Conservation (phyloP, 2,113 vertebrate species). For the Salvelinus namaycush region DNA sequence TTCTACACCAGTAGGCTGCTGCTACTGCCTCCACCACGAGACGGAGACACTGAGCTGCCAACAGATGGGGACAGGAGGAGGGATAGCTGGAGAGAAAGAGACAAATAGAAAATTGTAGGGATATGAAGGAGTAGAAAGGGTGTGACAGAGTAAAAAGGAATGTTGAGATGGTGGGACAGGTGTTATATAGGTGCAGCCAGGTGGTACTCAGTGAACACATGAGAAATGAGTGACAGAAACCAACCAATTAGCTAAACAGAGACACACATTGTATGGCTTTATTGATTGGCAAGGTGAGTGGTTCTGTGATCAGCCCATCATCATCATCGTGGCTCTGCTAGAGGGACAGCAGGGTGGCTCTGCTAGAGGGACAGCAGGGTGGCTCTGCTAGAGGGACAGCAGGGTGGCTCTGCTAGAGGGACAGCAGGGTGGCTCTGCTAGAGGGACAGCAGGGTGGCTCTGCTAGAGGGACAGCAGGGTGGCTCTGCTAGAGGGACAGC, state of each 20-base stretch:
- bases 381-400: no score
- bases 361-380: no score
- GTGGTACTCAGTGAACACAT: not conserved
- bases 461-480: not conserved
- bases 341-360: no score
- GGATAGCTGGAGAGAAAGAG: not conserved
- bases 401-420: not conserved
- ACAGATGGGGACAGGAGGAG: not conserved
- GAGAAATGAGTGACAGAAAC: not conserved
- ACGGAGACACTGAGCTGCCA: not conserved
- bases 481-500: not conserved
- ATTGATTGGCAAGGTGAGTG: no score
- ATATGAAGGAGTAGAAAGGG: not conserved
- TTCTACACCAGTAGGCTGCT: constrained; percentile 20
- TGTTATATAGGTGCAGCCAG: not conserved
- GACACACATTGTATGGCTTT: not conserved
- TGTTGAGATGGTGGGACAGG: no score
- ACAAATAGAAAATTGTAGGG: not conserved
- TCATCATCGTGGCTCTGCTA: no score
- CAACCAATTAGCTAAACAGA: not conserved
- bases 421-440: not conserved
- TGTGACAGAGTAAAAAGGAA: not conserved
- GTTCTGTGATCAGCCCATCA: no score
- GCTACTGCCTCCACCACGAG: constrained; percentile 26
- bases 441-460: not conserved